phyloP scores from a whole-genome alignment of 2,113 vertebrate species.

The Sterrhoptilus dennistouni region DNA sequence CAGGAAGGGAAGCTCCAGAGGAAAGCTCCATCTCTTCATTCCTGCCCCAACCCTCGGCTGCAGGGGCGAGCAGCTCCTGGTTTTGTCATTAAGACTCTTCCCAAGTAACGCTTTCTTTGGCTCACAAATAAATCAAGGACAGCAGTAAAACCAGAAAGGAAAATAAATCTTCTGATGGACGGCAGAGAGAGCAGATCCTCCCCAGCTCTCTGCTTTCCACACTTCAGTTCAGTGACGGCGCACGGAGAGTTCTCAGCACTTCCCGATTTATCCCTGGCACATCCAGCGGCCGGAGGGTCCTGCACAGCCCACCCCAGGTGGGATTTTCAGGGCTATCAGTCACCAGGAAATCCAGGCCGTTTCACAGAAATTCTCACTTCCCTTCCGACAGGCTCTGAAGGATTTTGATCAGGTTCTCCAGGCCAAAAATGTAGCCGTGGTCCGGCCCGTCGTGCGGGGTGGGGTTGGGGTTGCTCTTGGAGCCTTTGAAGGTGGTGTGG shows the following conservation, averaged over 20 bases:
- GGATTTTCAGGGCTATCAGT: not conserved
- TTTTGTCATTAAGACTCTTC: slow-evolving; percentile 42
- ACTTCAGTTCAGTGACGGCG: not conserved
- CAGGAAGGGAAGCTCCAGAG: not conserved
- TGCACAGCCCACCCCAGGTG: not conserved
- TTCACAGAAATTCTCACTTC: slow-evolving; percentile 33
- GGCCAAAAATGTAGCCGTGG: slow-evolving; percentile 78
- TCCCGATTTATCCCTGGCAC: not conserved
- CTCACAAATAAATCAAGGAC: slow-evolving; percentile 23
- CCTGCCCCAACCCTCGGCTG: not conserved
- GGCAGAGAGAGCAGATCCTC: not conserved
- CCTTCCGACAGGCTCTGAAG: slow-evolving; percentile 67
- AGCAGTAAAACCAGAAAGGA: slow-evolving; percentile 1
- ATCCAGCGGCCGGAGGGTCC: not conserved
- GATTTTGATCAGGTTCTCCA: slow-evolving; percentile 80
- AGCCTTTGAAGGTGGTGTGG: slow-evolving; percentile 76
- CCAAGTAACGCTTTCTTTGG: slow-evolving; percentile 15
- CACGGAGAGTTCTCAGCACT: not conserved
- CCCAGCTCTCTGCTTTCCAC: slow-evolving; percentile 8
- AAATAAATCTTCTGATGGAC: slow-evolving; percentile 25
- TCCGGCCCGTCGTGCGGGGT: slow-evolving; percentile 72
- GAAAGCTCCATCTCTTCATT: not conserved
- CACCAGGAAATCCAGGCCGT: not conserved
- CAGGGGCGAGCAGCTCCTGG: not conserved
- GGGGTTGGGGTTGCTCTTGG: slow-evolving; percentile 42